Evolutionary conservation across 1,140 invertebrate species (phyloP).

Genomic region (Drosophila kepulauana): DNA sequence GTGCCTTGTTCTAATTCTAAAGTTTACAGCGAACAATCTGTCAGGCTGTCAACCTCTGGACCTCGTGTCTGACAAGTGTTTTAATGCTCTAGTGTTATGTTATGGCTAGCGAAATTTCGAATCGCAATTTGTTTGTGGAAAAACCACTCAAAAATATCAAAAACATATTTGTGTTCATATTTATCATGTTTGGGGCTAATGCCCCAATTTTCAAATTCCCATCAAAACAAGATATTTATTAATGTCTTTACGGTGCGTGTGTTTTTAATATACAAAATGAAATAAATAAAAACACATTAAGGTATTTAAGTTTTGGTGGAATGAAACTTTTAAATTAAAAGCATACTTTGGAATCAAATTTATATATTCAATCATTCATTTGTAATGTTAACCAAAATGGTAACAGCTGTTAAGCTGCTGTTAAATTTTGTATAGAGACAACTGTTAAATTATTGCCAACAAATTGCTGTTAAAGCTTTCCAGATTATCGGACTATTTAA

Average conservation of each 20-base stretch:
- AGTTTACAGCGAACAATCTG: background rate
- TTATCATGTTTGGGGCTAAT: background rate
- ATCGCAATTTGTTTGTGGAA: too few relatives aligned
- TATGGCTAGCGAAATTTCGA: too few relatives aligned
- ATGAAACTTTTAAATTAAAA: too few relatives aligned
- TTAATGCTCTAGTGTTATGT: background rate
- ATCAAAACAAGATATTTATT: background rate
- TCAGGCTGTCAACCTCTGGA: background rate
- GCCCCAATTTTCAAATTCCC: background rate
- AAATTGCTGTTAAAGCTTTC: too few relatives aligned
- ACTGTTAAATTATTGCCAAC: too few relatives aligned
- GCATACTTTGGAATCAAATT: too few relatives aligned
- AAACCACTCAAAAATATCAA: background rate
- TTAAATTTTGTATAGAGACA: too few relatives aligned
- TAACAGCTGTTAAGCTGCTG: too few relatives aligned
- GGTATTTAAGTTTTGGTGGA: background rate
- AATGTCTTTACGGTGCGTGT: background rate
- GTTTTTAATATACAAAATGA: background rate
- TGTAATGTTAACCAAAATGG: too few relatives aligned
- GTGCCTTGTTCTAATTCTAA: background rate
- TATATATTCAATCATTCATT: too few relatives aligned
- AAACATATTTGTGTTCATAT: background rate
- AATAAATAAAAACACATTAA: background rate
- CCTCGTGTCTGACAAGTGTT: background rate
- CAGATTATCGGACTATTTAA: too few relatives aligned